These are phyloP conservation scores for Sylvietta virens DNA, from an alignment of 2,113 vertebrate species.

Conservation along the genomic window DNA sequence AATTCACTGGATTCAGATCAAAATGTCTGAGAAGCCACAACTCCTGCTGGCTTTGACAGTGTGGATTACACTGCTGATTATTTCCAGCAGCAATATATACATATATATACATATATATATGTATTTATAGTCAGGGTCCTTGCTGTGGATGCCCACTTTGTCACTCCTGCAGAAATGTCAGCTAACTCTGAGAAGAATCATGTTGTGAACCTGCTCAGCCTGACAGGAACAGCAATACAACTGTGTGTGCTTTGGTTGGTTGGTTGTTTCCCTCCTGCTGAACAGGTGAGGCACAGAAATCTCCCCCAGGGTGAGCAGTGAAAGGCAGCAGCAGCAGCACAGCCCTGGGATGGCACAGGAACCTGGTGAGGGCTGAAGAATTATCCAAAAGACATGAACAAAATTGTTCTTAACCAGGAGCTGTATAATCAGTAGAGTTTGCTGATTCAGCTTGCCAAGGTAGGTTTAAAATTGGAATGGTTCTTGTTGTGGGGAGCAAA, in stretches of 20 bases:
- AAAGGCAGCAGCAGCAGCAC: not conserved
- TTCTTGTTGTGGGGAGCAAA: not conserved
- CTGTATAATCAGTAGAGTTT: not conserved
- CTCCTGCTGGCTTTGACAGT: not conserved
- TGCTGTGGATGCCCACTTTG: not conserved
- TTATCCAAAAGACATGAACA: not conserved
- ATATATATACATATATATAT: too few species aligned
- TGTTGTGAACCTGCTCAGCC: not conserved
- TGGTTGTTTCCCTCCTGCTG: not conserved
- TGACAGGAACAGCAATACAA: not conserved
- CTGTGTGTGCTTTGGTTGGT: not conserved
- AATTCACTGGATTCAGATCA: not conserved
- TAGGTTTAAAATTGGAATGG: not conserved
- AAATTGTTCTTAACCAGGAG: not conserved
- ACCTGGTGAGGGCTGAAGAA: not conserved
- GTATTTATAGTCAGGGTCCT: not conserved
- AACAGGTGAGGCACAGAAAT: not conserved
- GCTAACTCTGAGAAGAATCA: not conserved
- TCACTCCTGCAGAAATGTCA: not conserved
- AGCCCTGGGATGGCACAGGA: rapidly evolving
- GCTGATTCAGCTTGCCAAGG: not conserved
- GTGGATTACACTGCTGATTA: not conserved
- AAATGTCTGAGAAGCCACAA: not conserved
- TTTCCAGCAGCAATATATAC: not conserved
- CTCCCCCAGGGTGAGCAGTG: not conserved